These are phyloP conservation scores for Eupithecia insigniata DNA, from an alignment of 2,888 invertebrate genomes.

Conservation along the genomic window DNA sequence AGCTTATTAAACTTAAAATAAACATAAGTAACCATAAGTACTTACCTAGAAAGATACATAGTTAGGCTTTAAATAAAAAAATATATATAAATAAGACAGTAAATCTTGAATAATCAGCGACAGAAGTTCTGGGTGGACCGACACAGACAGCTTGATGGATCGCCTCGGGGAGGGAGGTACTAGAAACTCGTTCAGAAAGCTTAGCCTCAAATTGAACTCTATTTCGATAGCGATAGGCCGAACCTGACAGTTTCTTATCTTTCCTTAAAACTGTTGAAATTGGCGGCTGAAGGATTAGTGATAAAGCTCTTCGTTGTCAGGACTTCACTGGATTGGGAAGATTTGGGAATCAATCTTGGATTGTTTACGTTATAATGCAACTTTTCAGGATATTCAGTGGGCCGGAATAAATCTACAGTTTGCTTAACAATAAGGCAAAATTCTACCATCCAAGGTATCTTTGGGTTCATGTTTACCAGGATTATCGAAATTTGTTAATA, in stretches of 20 bases:
- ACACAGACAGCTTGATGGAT: slow-evolving; percentile 53
- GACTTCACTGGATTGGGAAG: slow-evolving; percentile 46
- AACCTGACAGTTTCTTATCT: slow-evolving; percentile 42
- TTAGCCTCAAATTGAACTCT: slow-evolving; percentile 35
- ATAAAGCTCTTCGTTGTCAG: slow-evolving; percentile 47
- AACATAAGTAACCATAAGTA: neutral
- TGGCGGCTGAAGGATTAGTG: slow-evolving; percentile 48
- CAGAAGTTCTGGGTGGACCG: slow-evolving; percentile 48
- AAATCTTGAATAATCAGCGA: slow-evolving; percentile 45
- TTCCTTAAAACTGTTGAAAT: slow-evolving; percentile 44
- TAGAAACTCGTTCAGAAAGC: slow-evolving; percentile 40
- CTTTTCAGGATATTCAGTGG: slow-evolving; percentile 22
- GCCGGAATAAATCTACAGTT: neutral
- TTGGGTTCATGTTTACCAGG: neutral
- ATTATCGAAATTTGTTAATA: neutral
- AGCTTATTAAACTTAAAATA: neutral
- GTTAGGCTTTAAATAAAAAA: neutral
- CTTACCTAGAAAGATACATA: neutral
- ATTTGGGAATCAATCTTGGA: slow-evolving; percentile 48
- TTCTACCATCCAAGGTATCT: neutral
- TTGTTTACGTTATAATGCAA: slow-evolving; percentile 40
- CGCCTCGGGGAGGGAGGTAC: slow-evolving; percentile 50
- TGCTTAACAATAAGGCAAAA: slow-evolving; percentile 1
- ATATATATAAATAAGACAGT: neutral
- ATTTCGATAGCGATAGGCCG: slow-evolving; percentile 30